Percentiles rank a stretch among this genome's conserved stretches.
These are phyloP conservation scores for Tenebrosternarchus preto DNA, from an alignment of 2,113 vertebrate species.

Conservation along the genomic window DNA sequence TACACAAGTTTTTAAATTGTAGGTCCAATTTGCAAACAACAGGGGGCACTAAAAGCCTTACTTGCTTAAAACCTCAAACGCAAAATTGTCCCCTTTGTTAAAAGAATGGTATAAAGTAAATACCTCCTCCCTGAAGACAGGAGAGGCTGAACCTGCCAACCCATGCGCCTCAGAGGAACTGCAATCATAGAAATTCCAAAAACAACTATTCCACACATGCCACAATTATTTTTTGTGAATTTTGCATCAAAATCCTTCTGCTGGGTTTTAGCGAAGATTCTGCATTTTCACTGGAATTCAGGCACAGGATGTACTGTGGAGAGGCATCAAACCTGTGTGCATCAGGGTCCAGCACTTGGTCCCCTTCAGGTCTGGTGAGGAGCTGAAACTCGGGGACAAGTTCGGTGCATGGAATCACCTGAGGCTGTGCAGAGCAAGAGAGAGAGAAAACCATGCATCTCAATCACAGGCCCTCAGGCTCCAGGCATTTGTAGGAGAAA, in stretches of 20 bases:
- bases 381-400: slow-evolving; percentile 61
- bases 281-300: neutral
- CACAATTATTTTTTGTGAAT: neutral
- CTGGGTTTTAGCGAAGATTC: neutral
- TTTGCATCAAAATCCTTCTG: neutral
- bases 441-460: neutral
- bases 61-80: neutral
- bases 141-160: slow-evolving; percentile 66
- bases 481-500: neutral
- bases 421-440: slow-evolving; percentile 39
- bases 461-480: neutral
- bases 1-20: neutral
- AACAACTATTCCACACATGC: neutral
- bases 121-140: slow-evolving; percentile 63
- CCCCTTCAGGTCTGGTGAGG: neutral
- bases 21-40: slow-evolving; percentile 10
- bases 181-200: slow-evolving; percentile 55
- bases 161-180: slow-evolving; percentile 73
- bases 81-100: neutral
- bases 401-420: slow-evolving; percentile 70
- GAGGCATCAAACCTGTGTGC: slow-evolving; percentile 29
- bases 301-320: neutral
- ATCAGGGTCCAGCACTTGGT: neutral
- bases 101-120: neutral
- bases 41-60: slow-evolving; percentile 14